A percentile compares a stretch with the other conserved stretches of the same genome.
phyloP scores from a whole-genome alignment of 2,888 invertebrate species.

The Euplexia lucipara region DNA sequence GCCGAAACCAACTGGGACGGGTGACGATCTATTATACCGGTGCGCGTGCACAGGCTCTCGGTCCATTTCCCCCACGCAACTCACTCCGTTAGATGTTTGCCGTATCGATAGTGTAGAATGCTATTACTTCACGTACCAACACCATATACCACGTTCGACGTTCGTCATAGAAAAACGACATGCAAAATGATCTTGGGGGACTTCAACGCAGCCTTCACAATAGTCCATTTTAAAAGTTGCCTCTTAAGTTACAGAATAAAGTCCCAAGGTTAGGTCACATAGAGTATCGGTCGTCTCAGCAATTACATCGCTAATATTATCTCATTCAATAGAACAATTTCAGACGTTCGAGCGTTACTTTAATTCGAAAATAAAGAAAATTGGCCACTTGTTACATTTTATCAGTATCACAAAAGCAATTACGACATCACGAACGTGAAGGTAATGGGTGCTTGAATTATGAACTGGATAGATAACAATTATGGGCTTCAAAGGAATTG shows the following conservation, averaged over 20 bases:
- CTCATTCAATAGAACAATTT: conserved; percentile 24
- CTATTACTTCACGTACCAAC: conserved; percentile 65
- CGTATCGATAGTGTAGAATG: conserved; percentile 77
- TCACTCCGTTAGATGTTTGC: conserved; percentile 87
- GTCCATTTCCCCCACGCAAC: conserved; percentile 90
- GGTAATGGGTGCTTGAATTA: conserved; percentile 61
- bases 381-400: conserved; percentile 61
- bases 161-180: conserved; percentile 15
- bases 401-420: conserved; percentile 67
- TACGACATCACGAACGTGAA: conserved; percentile 59
- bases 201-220: conserved; percentile 10
- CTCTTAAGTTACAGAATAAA: conserved; percentile 6
- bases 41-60: conserved; percentile 87
- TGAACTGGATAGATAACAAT: conserved; percentile 60
- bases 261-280: not conserved
- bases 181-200: conserved; percentile 7
- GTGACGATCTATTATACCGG: conserved; percentile 88
- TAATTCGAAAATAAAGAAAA: conserved; percentile 55
- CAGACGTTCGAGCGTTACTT: conserved; percentile 32
- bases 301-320: conserved; percentile 36
- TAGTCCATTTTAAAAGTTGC: conserved; percentile 8
- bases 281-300: conserved; percentile 1
- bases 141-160: conserved; percentile 38
- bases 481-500: conserved; percentile 51
- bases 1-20: conserved; percentile 90